Evolutionary conservation across 2,797 vertebrate species (phyloP).

Genomic region (Acipenser ruthenus): DNA sequence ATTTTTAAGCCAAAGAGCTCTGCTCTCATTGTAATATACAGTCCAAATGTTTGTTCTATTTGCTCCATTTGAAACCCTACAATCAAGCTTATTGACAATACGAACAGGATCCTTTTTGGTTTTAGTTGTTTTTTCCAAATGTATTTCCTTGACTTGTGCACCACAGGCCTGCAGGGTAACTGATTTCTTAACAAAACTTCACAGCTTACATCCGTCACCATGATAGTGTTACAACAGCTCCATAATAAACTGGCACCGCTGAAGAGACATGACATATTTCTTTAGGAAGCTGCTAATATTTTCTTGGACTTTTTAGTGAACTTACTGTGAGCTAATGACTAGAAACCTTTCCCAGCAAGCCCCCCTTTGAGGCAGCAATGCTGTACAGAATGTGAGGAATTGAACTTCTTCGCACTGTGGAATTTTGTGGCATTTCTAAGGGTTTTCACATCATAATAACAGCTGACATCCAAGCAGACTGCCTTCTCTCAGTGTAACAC

Average conservation of each 20-base stretch:
- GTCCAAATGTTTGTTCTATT: conserved; percentile 22
- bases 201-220: conserved; percentile 35
- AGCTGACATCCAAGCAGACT: conserved; percentile 21
- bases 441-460: conserved; percentile 1
- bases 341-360: conserved; percentile 6
- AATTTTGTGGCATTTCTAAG: background rate
- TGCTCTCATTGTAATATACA: conserved; percentile 34
- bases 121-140: too few species aligned
- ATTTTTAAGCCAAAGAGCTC: conserved; percentile 18
- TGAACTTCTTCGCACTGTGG: conserved; percentile 27
- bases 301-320: conserved; percentile 27
- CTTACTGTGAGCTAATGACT: conserved; percentile 11
- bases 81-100: too few species aligned
- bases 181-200: background rate
- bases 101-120: too few species aligned
- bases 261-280: conserved; percentile 27
- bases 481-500: conserved; percentile 12
- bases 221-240: conserved; percentile 23
- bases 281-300: conserved; percentile 2
- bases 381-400: conserved; percentile 9
- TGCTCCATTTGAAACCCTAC: too few species aligned
- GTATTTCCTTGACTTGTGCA: too few species aligned
- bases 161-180: background rate
- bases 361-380: conserved; percentile 24
- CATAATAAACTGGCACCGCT: conserved; percentile 19